Conservation (phyloP, 2,797 vertebrate genomes). For the Muscicapa striata region DNA sequence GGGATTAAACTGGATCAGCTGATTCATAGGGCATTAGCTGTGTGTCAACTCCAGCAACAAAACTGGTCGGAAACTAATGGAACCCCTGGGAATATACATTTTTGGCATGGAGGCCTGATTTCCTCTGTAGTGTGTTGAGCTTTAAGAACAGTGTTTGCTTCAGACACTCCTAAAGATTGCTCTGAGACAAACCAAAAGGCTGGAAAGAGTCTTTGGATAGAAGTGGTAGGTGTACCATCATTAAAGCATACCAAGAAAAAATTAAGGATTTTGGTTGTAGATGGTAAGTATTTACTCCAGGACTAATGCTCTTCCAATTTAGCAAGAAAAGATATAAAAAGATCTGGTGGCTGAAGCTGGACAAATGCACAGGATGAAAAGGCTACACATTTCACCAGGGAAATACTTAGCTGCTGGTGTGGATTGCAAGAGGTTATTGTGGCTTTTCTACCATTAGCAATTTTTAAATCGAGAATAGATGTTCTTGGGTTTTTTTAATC, state of each 20-base stretch:
- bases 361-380: neutral
- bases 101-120: neutral
- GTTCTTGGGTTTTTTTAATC: slow-evolving; percentile 25
- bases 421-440: neutral
- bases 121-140: neutral
- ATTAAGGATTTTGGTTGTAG: neutral
- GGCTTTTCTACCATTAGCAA: slow-evolving; percentile 46
- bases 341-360: neutral
- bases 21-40: neutral
- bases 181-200: neutral
- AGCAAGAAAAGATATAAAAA: slow-evolving; percentile 35
- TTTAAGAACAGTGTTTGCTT: neutral
- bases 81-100: neutral
- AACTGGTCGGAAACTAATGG: neutral
- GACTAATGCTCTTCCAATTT: neutral
- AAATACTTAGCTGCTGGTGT: neutral
- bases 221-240: neutral
- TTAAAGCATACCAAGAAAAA: neutral
- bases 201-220: neutral
- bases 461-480: slow-evolving; percentile 60
- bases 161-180: neutral
- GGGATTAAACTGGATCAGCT: neutral
- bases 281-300: neutral
- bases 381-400: neutral
- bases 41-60: neutral